Conservation (phyloP, 2,113 vertebrate species). For the Myrmecophaga tridactyla region DNA sequence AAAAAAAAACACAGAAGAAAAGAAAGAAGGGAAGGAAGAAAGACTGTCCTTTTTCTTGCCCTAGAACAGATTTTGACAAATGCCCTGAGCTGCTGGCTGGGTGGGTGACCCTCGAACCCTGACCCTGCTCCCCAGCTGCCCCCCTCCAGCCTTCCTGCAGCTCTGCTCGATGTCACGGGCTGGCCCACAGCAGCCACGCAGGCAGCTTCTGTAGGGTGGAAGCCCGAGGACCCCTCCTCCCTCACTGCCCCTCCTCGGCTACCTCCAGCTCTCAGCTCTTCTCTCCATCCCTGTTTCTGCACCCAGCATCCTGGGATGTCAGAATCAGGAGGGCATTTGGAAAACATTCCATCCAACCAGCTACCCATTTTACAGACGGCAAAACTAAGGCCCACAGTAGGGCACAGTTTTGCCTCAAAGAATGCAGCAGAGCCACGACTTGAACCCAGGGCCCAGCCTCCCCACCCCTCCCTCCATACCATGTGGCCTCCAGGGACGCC, state of each 20-base stretch:
- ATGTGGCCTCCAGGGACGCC: neutral
- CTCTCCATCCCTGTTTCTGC: neutral
- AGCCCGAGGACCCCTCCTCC: neutral
- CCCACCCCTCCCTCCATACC: neutral
- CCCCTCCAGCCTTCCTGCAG: neutral
- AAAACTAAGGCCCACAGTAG: fast-evolving
- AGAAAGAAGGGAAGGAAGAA: neutral
- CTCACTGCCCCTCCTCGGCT: neutral
- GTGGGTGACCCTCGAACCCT: neutral
- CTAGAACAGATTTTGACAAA: neutral
- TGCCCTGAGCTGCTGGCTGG: neutral
- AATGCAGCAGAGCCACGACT: neutral
- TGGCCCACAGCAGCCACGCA: fast-evolving
- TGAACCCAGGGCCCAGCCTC: neutral
- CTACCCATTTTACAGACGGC: neutral
- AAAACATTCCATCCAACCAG: neutral
- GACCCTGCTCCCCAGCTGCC: neutral
- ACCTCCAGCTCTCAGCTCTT: neutral
- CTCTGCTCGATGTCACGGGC: neutral
- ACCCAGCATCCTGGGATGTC: neutral
- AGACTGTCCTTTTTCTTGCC: neutral
- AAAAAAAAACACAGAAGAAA: neutral
- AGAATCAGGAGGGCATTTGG: neutral
- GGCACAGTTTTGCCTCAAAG: neutral
- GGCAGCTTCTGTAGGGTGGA: neutral